phyloP scores from a whole-genome alignment of 2,797 vertebrate species.

The Myiotriccus ornatus region DNA sequence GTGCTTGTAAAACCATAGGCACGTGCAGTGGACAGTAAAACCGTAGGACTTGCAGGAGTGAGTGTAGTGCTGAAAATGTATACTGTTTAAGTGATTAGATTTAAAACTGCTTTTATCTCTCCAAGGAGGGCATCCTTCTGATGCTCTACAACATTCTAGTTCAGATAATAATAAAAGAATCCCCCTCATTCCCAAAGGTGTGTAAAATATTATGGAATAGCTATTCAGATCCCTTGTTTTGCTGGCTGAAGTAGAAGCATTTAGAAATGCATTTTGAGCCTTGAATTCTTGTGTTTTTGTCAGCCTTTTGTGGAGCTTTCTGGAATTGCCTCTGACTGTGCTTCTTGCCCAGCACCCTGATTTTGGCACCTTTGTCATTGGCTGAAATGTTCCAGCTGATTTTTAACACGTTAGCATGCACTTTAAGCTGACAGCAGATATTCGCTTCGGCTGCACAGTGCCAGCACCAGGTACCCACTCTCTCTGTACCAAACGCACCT shows the following conservation, averaged over 20 bases:
- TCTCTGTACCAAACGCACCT: conserved; percentile 20
- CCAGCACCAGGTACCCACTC: conserved; percentile 4
- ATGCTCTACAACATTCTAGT: neutral
- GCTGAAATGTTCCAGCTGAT: neutral
- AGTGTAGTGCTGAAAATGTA: neutral
- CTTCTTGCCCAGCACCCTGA: neutral
- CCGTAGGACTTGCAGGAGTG: neutral
- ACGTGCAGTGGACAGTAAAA: neutral
- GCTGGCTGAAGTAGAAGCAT: neutral
- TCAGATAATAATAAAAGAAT: neutral
- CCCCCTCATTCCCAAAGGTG: neutral
- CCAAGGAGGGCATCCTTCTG: neutral
- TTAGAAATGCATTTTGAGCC: neutral
- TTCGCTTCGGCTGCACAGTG: neutral
- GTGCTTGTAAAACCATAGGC: neutral
- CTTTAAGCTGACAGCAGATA: neutral
- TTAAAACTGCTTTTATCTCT: neutral
- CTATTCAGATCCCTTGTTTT: neutral
- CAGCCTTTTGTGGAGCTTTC: neutral
- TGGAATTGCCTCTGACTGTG: neutral
- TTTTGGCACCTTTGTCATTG: neutral
- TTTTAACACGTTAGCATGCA: neutral
- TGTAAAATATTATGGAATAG: neutral
- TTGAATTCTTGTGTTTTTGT: neutral
- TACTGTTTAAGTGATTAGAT: neutral